Evolutionary conservation across 2,113 vertebrate species (phyloP).

Genomic region (Oenanthe oenanthe): DNA sequence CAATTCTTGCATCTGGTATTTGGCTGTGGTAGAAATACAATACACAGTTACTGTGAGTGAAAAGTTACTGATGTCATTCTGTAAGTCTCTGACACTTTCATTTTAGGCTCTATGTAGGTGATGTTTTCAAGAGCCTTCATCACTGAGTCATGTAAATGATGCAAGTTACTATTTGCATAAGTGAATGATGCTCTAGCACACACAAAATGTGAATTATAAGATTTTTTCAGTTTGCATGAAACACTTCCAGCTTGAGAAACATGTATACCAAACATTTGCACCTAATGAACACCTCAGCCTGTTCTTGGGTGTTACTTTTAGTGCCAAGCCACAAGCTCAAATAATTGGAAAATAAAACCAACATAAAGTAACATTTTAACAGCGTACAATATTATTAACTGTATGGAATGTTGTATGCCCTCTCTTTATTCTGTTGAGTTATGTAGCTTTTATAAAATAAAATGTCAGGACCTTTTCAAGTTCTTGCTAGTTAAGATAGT

Average conservation of each 20-base stretch:
- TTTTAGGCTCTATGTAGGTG: not conserved
- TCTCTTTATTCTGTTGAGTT: not conserved
- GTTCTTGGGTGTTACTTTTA: not conserved
- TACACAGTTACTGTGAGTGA: not conserved
- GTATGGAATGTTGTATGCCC: not conserved
- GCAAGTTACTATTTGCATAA: not conserved
- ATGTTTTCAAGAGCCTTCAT: not conserved
- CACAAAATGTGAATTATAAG: fast-evolving
- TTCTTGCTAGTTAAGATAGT: not conserved
- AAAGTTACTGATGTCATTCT: not conserved
- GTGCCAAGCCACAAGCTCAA: not conserved
- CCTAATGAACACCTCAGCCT: not conserved
- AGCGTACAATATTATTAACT: not conserved
- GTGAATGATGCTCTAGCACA: not conserved
- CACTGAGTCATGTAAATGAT: not conserved
- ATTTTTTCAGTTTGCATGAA: not conserved
- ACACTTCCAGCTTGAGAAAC: not conserved
- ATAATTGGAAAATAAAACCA: not conserved
- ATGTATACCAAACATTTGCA: not conserved
- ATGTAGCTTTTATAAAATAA: not conserved
- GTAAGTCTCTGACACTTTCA: not conserved
- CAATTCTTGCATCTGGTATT: not conserved
- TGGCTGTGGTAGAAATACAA: not conserved
- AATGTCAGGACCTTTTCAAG: not conserved
- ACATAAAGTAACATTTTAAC: not conserved